A percentile compares a stretch with the other conserved stretches of the same genome.
These are phyloP conservation scores for Diogma glabrata DNA, from an alignment of 2,888 invertebrate species.

Conservation along the genomic window DNA sequence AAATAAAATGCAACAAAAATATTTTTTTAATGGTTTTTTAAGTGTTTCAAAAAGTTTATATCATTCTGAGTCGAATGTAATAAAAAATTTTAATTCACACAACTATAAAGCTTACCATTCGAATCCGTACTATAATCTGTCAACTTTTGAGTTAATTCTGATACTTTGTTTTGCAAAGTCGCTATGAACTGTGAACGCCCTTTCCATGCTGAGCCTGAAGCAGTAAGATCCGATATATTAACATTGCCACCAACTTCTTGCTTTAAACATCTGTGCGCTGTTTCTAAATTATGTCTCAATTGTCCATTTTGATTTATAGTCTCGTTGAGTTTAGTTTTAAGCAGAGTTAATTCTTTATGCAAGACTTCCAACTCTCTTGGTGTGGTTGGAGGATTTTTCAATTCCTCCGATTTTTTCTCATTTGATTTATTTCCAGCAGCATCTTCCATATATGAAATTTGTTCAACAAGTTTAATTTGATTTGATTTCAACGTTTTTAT, in stretches of 20 bases:
- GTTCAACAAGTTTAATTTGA: no score
- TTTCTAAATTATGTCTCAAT: constrained; percentile 57
- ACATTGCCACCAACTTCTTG: constrained; percentile 66
- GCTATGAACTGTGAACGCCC: constrained; percentile 67
- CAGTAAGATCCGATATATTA: constrained; percentile 47
- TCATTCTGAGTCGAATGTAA: neutral
- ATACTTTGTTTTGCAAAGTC: constrained; percentile 53
- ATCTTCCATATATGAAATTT: constrained; percentile 23
- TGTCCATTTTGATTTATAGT: constrained; percentile 55
- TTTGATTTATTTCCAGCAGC: no score
- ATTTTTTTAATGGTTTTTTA: neutral
- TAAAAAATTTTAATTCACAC: no score
- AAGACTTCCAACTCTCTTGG: neutral
- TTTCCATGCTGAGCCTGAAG: constrained; percentile 51
- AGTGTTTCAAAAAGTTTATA: constrained; percentile 1
- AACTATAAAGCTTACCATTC: neutral
- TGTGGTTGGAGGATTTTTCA: neutral
- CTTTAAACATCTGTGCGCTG: constrained; percentile 60
- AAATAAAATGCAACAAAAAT: no score
- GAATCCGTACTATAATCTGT: neutral
- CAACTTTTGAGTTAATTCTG: constrained; percentile 45
- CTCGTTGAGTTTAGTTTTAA: constrained; percentile 54
- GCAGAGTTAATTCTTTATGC: no score
- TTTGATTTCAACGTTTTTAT: constrained; percentile 27
- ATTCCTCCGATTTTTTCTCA: constrained; percentile 20